Evolutionary conservation across 1,140 invertebrate genomes (phyloP).

Genomic region (Ditylenchus dipsaci): DNA sequence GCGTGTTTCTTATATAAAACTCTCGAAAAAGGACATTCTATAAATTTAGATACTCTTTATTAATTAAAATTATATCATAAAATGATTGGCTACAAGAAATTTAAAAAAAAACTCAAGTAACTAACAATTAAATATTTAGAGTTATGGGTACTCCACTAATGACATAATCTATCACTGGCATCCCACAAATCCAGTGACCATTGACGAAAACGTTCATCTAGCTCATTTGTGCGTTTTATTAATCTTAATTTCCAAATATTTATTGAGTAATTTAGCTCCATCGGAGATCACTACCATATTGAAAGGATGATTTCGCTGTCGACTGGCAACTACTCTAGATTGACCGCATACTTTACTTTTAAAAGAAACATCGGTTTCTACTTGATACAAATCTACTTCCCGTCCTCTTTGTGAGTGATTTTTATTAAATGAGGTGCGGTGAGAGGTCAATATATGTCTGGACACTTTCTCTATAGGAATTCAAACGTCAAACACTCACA

Average conservation of each 20-base stretch:
- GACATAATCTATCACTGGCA: slow-evolving; percentile 92
- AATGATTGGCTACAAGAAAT: too few species aligned
- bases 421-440: too few species aligned
- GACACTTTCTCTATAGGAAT: too few species aligned
- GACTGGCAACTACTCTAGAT: slow-evolving; percentile 93
- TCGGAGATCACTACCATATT: slow-evolving; percentile 83
- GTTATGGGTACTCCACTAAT: slow-evolving; percentile 89
- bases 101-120: too few species aligned
- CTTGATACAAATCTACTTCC: slow-evolving; percentile 98
- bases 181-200: slow-evolving; percentile 62
- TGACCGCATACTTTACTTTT: slow-evolving; percentile 95
- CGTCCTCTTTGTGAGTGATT: slow-evolving; percentile 71
- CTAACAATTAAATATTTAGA: slow-evolving; percentile 56
- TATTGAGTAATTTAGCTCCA: slow-evolving; percentile 62
- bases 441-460: too few species aligned
- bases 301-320: slow-evolving; percentile 83
- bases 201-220: slow-evolving; percentile 61
- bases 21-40: too few species aligned
- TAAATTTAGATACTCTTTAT: too few species aligned
- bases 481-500: too few species aligned
- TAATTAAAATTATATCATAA: too few species aligned
- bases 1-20: too few species aligned
- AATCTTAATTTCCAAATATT: neutral
- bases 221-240: slow-evolving; percentile 67
- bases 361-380: slow-evolving; percentile 97